Conservation (phyloP, 2,888 invertebrate genomes). For the Cheilosia variabilis region DNA sequence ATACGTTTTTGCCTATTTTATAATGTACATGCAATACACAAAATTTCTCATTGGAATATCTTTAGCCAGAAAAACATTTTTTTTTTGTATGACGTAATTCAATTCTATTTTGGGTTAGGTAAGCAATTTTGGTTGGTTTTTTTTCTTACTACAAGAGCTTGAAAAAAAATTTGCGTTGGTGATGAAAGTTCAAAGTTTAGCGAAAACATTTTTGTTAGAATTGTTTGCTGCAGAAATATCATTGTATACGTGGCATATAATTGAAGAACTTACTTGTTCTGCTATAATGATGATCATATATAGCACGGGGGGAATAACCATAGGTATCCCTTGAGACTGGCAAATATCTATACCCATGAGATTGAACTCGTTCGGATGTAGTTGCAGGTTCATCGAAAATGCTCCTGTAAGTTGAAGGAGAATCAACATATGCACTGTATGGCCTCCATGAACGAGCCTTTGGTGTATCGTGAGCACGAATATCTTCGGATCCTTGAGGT, state of each 20-base stretch:
- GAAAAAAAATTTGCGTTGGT: slow-evolving; percentile 7
- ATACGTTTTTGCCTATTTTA: neutral
- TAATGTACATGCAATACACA: neutral
- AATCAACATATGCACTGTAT: slow-evolving; percentile 89
- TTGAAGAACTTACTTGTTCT: slow-evolving; percentile 90
- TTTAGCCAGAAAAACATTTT: neutral
- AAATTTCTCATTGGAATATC: neutral
- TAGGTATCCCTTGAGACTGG: slow-evolving; percentile 95
- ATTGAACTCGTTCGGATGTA: slow-evolving; percentile 92
- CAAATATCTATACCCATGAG: slow-evolving; percentile 95
- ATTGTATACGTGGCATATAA: neutral
- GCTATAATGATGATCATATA: slow-evolving; percentile 94
- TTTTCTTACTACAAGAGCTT: neutral
- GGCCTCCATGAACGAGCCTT: slow-evolving; percentile 87
- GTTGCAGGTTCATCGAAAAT: slow-evolving; percentile 93
- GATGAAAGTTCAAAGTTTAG: slow-evolving; percentile 8
- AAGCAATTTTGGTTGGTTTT: slow-evolving; percentile 11
- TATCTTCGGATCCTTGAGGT: slow-evolving; percentile 92
- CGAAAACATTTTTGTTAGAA: neutral
- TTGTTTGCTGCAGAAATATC: slow-evolving; percentile 7
- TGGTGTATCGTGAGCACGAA: slow-evolving; percentile 93
- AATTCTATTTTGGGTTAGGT: slow-evolving; percentile 35
- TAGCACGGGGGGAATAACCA: slow-evolving; percentile 94
- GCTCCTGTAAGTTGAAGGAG: slow-evolving; percentile 91
- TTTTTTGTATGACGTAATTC: slow-evolving; percentile 31